Evolutionary conservation across 1,140 invertebrate species (phyloP).

Genomic region (Orchestia grillus): DNA sequence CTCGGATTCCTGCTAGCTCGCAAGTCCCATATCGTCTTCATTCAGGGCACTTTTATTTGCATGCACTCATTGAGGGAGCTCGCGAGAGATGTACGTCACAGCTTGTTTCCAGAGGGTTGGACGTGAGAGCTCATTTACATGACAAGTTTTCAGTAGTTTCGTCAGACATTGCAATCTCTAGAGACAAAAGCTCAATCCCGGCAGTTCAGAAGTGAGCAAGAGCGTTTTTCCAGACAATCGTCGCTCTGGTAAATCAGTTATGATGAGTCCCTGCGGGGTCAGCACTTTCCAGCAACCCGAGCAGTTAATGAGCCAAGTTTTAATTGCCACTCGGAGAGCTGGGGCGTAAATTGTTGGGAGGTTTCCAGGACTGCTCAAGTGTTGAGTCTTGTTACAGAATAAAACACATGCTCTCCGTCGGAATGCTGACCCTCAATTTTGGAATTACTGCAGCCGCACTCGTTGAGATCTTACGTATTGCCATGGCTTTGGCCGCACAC

Average conservation of each 20-base stretch:
- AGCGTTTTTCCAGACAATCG: neutral
- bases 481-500: too few species aligned
- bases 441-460: neutral
- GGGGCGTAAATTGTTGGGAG: conserved; percentile 19
- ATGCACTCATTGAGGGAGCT: neutral
- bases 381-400: neutral
- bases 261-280: conserved; percentile 3
- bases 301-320: conserved; percentile 46
- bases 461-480: too few species aligned
- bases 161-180: neutral
- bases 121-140: neutral
- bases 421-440: neutral
- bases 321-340: neutral
- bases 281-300: neutral
- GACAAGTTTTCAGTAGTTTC: neutral
- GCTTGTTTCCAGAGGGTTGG: neutral
- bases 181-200: neutral
- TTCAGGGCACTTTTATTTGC: neutral
- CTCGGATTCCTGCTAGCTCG: too few species aligned
- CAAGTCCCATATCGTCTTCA: too few species aligned
- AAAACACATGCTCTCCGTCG: neutral
- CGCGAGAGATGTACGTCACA: neutral
- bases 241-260: conserved; percentile 28
- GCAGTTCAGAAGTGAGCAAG: conserved; percentile 8
- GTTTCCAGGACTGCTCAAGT: neutral